Base-by-base conservation (phyloP, 2,888 invertebrate species). In the Callyntrura guangdongensis region DNA sequence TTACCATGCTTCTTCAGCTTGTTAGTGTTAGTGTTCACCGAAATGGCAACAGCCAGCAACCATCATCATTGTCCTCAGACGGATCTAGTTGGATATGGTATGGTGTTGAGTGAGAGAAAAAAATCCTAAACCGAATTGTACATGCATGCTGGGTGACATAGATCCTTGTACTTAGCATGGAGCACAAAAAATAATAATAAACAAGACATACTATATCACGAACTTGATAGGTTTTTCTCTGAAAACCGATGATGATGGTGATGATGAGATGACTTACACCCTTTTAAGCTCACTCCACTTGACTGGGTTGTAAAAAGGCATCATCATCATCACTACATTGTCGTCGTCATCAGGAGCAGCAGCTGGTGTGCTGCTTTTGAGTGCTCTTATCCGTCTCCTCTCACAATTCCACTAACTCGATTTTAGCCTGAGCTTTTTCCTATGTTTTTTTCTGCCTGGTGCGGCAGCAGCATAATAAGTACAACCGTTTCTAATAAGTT, bases 71-170 rank as follows among this genome's bases (percentile, higher is more conserved):
- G n/a, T 59, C 59, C 14, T 17, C 20, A 72, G 53, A 79, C 79
- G 79, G 79, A 79, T 79, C 56, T 72, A 47, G 45, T 45, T 72
- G 74, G 72, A 72, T 36, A 72, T 45, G 69, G 8, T 69, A 14
- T 69, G 69, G 8, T 69, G 36, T 69, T 69, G 69, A 69, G 69
- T 69, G 69, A 69, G 36, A 14, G 69, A 64, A 25, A 61, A 61
- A 6, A 20, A 17, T 5, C 53, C 12, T 14, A 61, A 61, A 61
- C 61, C 36, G 36, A 36, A 36, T 36, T 36, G 36, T 36, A 36
- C 36, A 36, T 36, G 36, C 36, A 36, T 36, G 36, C 36, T 36
- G 36, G 36, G 59, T 59, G 59, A 59, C 14, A 59, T n/a, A 59
- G 59, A 59, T 59, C 36, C 36, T 6, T 6, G 59, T 59, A 59